Evolutionary conservation across 2,888 invertebrate species (phyloP), one percentile per base, ranked within the genome.

Genomic region (Sepioteuthis lessoniana): DNA sequence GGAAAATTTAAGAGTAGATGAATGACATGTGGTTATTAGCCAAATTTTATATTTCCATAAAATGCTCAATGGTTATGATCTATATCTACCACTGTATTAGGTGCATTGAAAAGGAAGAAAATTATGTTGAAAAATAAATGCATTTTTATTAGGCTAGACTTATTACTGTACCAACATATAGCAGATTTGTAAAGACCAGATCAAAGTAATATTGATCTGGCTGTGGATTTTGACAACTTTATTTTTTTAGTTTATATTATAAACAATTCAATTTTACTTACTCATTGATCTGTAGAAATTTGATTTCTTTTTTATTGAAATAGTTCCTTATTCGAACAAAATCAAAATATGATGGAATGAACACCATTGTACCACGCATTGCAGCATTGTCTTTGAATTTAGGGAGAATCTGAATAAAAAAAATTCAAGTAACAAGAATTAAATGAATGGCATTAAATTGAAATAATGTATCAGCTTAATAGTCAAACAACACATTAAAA

Each of bases 281-380:
- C 98, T 99, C 99, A 97, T 98, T 99, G 95, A 99, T 98, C 97
- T 99, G 99, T 0, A 98, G 98, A 97, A 99, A 99, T 95, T 98
- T 98, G 21, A 98, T 97, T 95, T 98, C 98, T 97, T 99, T 98
- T 95, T 98, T 98, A 97, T 98, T 99, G 96, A 99, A 98, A 97
- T 99, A 98, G 97, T 99, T 99, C 94, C 99, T 97, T 90, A 99
- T 96, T 94, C 97, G 98, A 0, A 99, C 99, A 97, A 98, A 99
- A 97, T 99, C 99, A 97, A 99, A 99, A 97, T 99, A 99, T 94
- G 98, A 99, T 0, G 99, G 98, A 91, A 99, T 98, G 97, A 98
- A 99, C 94, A 99, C 98, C 95, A 99, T 97, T 0, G 99, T 99
- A 94, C 96, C 96, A 37, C 96, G 95, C 98, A 98, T 98, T 8